Percentiles rank a stretch among this genome's conserved stretches.
Conservation (phyloP, 1,140 invertebrate species). For the Pteromalus puparum region DNA sequence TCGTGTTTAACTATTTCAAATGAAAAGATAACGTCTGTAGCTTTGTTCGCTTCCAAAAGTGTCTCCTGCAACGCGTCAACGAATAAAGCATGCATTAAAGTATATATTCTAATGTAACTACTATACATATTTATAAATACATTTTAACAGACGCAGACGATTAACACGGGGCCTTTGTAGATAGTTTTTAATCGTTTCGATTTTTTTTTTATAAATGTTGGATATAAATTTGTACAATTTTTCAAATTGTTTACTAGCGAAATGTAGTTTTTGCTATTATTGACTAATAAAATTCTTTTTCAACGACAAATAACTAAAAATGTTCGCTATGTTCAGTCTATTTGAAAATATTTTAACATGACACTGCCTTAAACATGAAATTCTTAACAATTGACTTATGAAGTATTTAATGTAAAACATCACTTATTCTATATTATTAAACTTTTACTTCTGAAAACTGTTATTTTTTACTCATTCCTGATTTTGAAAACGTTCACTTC, state of each 20-base stretch:
- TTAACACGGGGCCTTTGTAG: slow-evolving; percentile 52
- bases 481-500: neutral
- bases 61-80: slow-evolving; percentile 46
- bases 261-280: slow-evolving; percentile 21
- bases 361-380: slow-evolving; percentile 48
- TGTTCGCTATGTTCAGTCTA: slow-evolving; percentile 13
- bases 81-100: slow-evolving; percentile 35
- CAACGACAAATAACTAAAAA: neutral
- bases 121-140: slow-evolving; percentile 11
- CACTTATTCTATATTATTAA: slow-evolving; percentile 50
- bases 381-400: slow-evolving; percentile 34
- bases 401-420: slow-evolving; percentile 47
- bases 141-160: slow-evolving; percentile 32
- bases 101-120: slow-evolving; percentile 14
- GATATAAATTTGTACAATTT: slow-evolving; percentile 24
- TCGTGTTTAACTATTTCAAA: slow-evolving; percentile 30
- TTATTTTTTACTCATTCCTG: neutral
- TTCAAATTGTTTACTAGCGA: slow-evolving; percentile 30
- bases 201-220: slow-evolving; percentile 34
- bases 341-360: slow-evolving; percentile 33
- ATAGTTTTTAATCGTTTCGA: slow-evolving; percentile 47
- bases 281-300: neutral
- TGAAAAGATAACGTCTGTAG: slow-evolving; percentile 19
- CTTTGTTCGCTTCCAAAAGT: slow-evolving; percentile 52
- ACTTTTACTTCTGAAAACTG: slow-evolving; percentile 37